phyloP scores from a whole-genome alignment of 2,113 vertebrate genomes.

The Eidolon helvum region DNA sequence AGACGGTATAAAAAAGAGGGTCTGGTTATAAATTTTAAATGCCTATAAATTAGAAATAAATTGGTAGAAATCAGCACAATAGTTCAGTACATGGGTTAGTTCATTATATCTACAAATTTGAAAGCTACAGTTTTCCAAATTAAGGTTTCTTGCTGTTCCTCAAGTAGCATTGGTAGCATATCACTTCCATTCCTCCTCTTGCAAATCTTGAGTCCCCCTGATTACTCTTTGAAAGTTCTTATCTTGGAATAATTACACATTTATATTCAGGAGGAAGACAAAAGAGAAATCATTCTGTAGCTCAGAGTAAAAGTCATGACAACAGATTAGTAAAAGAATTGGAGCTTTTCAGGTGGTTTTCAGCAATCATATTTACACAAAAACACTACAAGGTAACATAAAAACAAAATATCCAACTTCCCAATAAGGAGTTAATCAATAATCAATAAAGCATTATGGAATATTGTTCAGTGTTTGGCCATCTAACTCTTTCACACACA shows the following conservation, averaged over 20 bases:
- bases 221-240: background rate
- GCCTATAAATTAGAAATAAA: conserved; percentile 78
- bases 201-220: background rate
- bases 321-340: background rate
- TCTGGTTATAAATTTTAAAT: conserved; percentile 70
- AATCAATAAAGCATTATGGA: background rate
- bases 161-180: background rate
- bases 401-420: background rate
- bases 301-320: background rate
- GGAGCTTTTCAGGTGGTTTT: background rate
- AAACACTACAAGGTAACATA: background rate
- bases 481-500: background rate
- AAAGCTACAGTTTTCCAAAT: conserved; percentile 60
- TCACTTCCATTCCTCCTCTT: background rate
- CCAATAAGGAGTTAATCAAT: background rate
- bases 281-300: background rate
- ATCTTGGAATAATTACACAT: background rate
- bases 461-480: background rate
- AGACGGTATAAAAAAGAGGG: conserved; percentile 71
- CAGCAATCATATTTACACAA: background rate
- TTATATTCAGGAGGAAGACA: background rate
- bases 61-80: conserved; percentile 70
- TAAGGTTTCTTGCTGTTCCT: conserved; percentile 17
- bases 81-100: conserved; percentile 39
- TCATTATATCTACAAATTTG: conserved; percentile 65